Conservation (phyloP, 37 sponge, comb jelly and placozoan genomes). For the Tethya wilhelma region DNA sequence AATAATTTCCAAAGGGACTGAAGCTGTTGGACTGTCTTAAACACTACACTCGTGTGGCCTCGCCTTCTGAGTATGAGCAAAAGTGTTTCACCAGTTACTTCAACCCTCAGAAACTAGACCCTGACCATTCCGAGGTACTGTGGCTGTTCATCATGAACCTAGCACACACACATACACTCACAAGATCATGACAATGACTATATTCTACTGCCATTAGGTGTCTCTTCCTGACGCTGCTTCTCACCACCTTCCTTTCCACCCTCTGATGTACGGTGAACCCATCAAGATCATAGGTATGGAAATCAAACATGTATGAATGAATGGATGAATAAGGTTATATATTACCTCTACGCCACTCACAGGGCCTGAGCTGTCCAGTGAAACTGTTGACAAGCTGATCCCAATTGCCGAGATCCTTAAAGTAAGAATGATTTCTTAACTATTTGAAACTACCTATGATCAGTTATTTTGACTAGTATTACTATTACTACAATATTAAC, state of each 20-base stretch:
- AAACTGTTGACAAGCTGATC: conserved; percentile 24
- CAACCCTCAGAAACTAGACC: neutral
- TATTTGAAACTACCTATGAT: neutral
- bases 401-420: conserved; percentile 30
- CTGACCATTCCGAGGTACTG: neutral
- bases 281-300: conserved; percentile 46
- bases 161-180: no score
- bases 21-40: conserved; percentile 43
- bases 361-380: conserved; percentile 49
- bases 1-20: conserved; percentile 36
- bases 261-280: conserved; percentile 32
- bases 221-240: conserved; percentile 23
- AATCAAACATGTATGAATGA: neutral
- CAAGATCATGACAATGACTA: no score
- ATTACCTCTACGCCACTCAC: neutral
- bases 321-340: neutral
- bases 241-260: conserved; percentile 47
- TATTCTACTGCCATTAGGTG: no score
- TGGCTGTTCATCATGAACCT: no score
- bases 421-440: conserved; percentile 4
- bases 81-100: neutral
- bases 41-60: conserved; percentile 31
- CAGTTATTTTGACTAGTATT: neutral
- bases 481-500: neutral
- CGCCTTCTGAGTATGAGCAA: conserved; percentile 44